Evolutionary conservation across 2,888 invertebrate species (phyloP), one percentile per base, ranked within the genome.

Genomic region (Imbricaverruca yamaguchii): DNA sequence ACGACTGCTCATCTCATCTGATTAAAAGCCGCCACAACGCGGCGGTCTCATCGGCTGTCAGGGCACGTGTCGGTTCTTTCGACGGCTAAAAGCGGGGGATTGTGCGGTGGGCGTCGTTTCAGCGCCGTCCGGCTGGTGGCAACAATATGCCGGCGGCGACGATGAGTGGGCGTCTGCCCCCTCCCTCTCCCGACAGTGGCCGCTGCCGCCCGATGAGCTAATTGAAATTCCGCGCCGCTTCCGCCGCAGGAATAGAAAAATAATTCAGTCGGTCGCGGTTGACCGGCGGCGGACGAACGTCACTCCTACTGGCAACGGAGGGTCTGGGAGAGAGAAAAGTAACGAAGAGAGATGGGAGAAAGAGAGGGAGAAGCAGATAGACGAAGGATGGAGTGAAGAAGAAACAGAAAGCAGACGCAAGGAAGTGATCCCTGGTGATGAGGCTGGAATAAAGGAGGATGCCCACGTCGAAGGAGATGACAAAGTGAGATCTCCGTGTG

Each of bases 181-280:
- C 39, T 4, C 39, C 39, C 39, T 4, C 39, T 25, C 3, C 15
- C 69, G 25, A 15, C 67, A 25, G 39, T 13, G 15, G 39, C 69
- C 69, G 69, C 69, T 9, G 7, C 18, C 69, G 25, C 13, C 69
- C 39, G 69, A 69, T 69, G 69, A 69, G 39, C 69, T 69, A 39
- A 69, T 69, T 69, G 69, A 69, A 69, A 69, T 69, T 69, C 69
- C 39, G 0, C 69, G 69, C 69, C 69, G 69, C 8, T 13, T 25
- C 69, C 69, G 69, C 69, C 69, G 25, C 69, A 23, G 25, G 69
- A 69, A 69, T 69, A 69, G 39, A 69, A 69, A 69, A 69, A 69
- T 69, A 69, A 69, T 39, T 69, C 69, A 69, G 69, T 23, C 69
- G 69, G 15, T 10, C 25, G 25, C 39, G 69, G 69, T 25, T 69